phyloP scores from a whole-genome alignment of 2,888 invertebrate species.

The Eristalis pertinax region DNA sequence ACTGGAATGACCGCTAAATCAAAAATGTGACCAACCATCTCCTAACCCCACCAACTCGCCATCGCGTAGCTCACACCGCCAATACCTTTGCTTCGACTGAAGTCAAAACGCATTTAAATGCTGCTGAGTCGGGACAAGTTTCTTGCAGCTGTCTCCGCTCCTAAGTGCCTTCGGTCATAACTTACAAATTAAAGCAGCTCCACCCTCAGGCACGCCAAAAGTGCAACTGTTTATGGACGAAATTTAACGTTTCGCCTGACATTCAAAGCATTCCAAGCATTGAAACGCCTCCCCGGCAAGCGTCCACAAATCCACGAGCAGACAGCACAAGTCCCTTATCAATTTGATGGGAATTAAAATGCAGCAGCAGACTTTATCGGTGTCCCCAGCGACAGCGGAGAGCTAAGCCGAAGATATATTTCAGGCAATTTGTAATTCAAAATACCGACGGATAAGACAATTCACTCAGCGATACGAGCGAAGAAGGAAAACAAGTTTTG shows the following conservation, averaged over 20 bases:
- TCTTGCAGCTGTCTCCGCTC: too few relatives aligned
- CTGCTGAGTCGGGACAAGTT: too few relatives aligned
- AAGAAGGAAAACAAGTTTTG: constrained; percentile 14
- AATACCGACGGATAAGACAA: constrained; percentile 33
- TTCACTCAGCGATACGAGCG: constrained; percentile 2
- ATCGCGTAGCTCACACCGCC: too few relatives aligned
- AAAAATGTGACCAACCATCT: too few relatives aligned
- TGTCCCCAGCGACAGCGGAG: constrained; percentile 1
- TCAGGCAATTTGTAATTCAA: constrained; percentile 42
- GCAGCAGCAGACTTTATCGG: neutral
- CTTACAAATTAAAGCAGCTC: neutral
- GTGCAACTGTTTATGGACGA: neutral
- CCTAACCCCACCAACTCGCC: too few relatives aligned
- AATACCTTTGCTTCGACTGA: too few relatives aligned
- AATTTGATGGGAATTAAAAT: constrained; percentile 5
- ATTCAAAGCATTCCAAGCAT: neutral
- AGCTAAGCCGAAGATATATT: constrained; percentile 10
- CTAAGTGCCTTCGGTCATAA: neutral
- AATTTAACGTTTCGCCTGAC: neutral
- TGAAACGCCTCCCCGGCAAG: too few relatives aligned
- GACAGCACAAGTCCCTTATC: neutral
- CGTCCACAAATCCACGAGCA: neutral
- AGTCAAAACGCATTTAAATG: too few relatives aligned
- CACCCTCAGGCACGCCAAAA: neutral
- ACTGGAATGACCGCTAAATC: too few relatives aligned